phyloP scores from a whole-genome alignment of 2,888 invertebrate species.

The Petrolisthes manimaculis region DNA sequence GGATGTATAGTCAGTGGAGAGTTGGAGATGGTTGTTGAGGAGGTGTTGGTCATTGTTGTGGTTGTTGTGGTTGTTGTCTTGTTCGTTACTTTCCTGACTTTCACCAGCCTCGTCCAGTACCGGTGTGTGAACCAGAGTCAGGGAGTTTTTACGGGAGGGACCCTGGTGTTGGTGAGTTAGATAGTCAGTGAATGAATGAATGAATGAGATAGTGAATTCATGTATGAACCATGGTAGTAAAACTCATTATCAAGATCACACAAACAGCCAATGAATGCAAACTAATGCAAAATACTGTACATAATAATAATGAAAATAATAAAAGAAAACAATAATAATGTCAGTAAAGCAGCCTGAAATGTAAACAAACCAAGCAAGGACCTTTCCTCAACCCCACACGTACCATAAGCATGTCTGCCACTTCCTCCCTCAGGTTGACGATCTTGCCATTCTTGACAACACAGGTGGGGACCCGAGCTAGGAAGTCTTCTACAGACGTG shows the following conservation, averaged over 20 bases:
- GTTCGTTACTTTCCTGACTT: constrained; percentile 63
- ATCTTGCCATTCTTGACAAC: constrained; percentile 66
- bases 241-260: no score
- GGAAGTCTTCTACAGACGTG: constrained; percentile 64
- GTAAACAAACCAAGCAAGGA: background rate
- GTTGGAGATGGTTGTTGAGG: constrained; percentile 2
- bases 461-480: constrained; percentile 64
- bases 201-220: no score
- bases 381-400: background rate
- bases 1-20: background rate
- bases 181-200: no score
- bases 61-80: constrained; percentile 31
- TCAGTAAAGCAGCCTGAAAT: background rate
- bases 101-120: constrained; percentile 64
- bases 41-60: background rate
- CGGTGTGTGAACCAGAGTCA: constrained; percentile 64
- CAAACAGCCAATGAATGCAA: no score
- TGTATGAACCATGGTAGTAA: no score
- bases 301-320: background rate
- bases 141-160: constrained; percentile 62
- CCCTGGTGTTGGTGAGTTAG: constrained; percentile 40
- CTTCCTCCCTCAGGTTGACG: constrained; percentile 64
- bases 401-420: constrained; percentile 65
- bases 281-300: background rate
- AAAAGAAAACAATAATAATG: background rate